Percentiles rank a stretch among this genome's conserved stretches.
Evolutionary conservation across 2,797 vertebrate genomes (phyloP).

Genomic region (Simalia tracyae): DNA sequence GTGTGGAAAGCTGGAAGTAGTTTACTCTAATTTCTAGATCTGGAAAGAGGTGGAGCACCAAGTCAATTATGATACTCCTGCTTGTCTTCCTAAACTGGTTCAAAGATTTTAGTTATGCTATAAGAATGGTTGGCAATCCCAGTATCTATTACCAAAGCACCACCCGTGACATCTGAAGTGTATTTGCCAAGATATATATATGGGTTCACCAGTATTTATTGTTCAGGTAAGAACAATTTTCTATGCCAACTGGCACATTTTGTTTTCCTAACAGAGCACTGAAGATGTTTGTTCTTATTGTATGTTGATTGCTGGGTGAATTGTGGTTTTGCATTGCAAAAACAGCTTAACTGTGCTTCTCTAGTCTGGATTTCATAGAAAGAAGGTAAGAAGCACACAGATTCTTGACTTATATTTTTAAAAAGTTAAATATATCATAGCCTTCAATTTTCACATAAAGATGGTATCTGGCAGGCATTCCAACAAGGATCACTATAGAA

Average conservation of each 20-base stretch:
- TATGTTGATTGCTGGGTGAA: background rate
- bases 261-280: background rate
- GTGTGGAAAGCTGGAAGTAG: background rate
- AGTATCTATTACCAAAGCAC: background rate
- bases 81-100: conserved; percentile 24
- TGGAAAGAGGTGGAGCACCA: conserved; percentile 63
- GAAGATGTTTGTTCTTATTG: background rate
- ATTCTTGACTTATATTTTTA: background rate
- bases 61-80: conserved; percentile 60
- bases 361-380: background rate
- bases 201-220: conserved; percentile 51
- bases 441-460: background rate
- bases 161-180: background rate
- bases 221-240: conserved; percentile 58
- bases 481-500: background rate
- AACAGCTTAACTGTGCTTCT: background rate
- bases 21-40: conserved; percentile 52
- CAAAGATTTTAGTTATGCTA: background rate
- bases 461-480: background rate
- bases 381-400: background rate
- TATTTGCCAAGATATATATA: conserved; percentile 25
- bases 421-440: background rate
- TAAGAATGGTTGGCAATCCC: conserved; percentile 25
- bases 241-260: accelerated
- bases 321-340: background rate